Evolutionary conservation across 2,113 vertebrate genomes (phyloP).

Genomic region (Cynocephalus volans): DNA sequence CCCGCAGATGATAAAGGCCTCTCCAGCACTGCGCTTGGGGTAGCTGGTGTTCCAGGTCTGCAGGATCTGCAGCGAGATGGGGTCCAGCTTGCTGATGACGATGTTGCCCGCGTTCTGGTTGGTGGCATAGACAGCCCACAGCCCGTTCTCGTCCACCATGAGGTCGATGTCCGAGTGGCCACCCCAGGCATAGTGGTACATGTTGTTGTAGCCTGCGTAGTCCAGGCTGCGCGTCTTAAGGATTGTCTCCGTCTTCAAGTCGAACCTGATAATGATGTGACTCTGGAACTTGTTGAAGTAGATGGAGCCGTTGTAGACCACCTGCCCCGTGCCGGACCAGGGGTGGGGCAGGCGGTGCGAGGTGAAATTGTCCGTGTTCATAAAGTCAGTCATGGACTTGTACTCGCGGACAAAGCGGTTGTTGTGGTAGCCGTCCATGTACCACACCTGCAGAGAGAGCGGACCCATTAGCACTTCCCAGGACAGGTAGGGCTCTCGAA

Average conservation of each 20-base stretch:
- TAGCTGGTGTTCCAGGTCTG: constrained; percentile 98
- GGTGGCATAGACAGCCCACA: constrained; percentile 99
- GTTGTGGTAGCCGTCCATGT: constrained; percentile 99
- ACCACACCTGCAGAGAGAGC: constrained; percentile 93
- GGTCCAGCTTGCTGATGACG: constrained; percentile 98
- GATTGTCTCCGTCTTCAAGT: constrained; percentile 96
- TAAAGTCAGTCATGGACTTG: constrained; percentile 97
- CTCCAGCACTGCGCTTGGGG: constrained; percentile 97
- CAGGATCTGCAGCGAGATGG: constrained; percentile 95
- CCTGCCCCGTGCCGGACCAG: constrained; percentile 98
- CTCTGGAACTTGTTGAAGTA: constrained; percentile 99
- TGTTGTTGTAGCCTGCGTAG: constrained; percentile 97
- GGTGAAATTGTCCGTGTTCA: constrained; percentile 98
- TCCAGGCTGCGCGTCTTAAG: constrained; percentile 97
- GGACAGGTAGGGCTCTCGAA: background rate
- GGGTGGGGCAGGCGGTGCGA: constrained; percentile 98
- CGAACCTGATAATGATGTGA: constrained; percentile 98
- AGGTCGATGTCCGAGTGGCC: constrained; percentile 99
- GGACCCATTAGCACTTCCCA: background rate
- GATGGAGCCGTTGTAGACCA: constrained; percentile 99
- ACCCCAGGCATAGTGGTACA: constrained; percentile 99
- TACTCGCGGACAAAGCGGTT: constrained; percentile 99
- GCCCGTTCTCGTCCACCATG: constrained; percentile 97
- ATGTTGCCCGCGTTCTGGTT: constrained; percentile 99
- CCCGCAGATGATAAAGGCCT: constrained; percentile 99